phyloP scores from a whole-genome alignment of 2,113 vertebrate genomes.

The Silurus meridionalis region DNA sequence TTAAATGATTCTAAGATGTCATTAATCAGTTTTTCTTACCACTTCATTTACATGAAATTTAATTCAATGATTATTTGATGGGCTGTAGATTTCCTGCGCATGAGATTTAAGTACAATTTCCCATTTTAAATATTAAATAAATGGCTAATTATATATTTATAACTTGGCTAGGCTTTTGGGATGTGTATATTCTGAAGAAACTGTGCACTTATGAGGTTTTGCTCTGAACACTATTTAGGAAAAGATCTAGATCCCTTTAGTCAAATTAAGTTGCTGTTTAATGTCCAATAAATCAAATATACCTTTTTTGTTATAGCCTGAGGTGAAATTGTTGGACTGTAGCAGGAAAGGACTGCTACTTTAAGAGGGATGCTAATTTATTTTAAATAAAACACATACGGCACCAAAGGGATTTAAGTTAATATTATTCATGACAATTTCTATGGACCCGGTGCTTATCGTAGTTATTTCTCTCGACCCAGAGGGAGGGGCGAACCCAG shows the following conservation, averaged over 20 bases:
- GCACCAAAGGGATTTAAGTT: constrained; percentile 25
- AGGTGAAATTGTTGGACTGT: constrained; percentile 19
- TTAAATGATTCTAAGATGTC: background rate
- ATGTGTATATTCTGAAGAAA: background rate
- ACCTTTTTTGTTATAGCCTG: background rate
- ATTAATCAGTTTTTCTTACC: background rate
- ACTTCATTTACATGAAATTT: background rate
- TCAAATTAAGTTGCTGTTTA: background rate
- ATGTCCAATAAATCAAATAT: background rate
- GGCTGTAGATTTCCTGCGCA: background rate
- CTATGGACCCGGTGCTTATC: constrained; percentile 6
- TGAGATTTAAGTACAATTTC: background rate
- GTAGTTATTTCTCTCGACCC: constrained; percentile 19
- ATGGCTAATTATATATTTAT: background rate
- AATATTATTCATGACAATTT: constrained; percentile 47
- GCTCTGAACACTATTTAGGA: background rate
- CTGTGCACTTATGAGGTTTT: background rate
- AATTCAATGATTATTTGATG: background rate
- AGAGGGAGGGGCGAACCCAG: background rate
- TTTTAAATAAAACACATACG: constrained; percentile 38
- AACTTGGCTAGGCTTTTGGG: background rate
- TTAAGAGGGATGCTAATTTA: background rate
- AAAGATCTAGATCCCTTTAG: background rate
- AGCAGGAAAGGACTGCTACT: background rate
- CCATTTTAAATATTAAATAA: background rate